Evolutionary conservation across 23 tunicate species (phyloP), one percentile per base, ranked within the genome.

Genomic region (Styela clava): DNA sequence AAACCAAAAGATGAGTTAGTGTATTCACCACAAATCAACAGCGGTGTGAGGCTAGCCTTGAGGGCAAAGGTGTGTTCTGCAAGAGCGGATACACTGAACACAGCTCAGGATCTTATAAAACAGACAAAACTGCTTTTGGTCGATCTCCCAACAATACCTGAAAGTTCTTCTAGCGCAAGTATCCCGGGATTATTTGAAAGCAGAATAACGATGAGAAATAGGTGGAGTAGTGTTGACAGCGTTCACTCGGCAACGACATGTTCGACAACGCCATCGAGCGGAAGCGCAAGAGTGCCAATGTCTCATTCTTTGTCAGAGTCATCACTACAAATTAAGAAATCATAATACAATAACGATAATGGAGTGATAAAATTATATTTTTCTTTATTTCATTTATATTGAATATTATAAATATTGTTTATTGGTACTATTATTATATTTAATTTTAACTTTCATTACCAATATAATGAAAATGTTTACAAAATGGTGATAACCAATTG

Each of bases 41-140:
- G 52, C 64, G 64, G 52, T 44, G 81, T 76, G 24, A 52, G 81
- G 27, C 65, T 76, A 12, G 81, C 81, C 9, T 64, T 76, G 9
- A 52, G 81, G 22, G 81, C 81, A 51, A 76, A 76, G 27, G 64
- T 76, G 0, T 44, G 81, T 56, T 35, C 64, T 27, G 81, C 52
- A 24, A 76, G 64, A 24, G 81, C 33, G 7, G 52, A 44, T 76
- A 76, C 65, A 44, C 65, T 76, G n/a, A 36, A 76, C 30, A 76
- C 81, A 36, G 81, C 81, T 7, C 52, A 76, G 2, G 81, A 76
- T 44, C 26, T 76, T 27, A 27, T 76, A n/a, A 51, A 76, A 76
- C 62, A 76, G 81, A 26, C 81, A 18, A 44, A 44, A 29, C 24
- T 25, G 65, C 64, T 76, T 26, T 18, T 76, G 16, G 52, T 21